phyloP scores from a whole-genome alignment of 2,888 invertebrate species.

The Elegia similella region DNA sequence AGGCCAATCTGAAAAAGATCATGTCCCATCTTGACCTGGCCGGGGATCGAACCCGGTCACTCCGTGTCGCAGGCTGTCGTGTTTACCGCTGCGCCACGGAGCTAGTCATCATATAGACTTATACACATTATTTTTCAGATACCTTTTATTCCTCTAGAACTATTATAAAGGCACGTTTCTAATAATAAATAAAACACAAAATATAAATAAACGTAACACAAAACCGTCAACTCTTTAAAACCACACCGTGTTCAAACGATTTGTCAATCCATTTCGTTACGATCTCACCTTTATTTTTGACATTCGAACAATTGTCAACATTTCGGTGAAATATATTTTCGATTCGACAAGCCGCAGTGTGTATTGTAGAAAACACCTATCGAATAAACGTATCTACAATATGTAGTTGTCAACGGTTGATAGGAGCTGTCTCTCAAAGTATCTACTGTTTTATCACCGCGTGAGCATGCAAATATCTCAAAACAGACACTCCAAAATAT shows the following conservation, averaged over 20 bases:
- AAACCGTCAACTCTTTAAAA: constrained; percentile 3
- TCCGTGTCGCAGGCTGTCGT: no score
- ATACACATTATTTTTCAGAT: no score
- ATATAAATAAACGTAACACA: neutral
- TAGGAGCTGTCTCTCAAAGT: constrained; percentile 79
- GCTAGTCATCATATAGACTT: no score
- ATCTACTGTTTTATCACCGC: constrained; percentile 43
- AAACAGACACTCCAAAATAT: neutral
- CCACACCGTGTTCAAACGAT: constrained; percentile 8
- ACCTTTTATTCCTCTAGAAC: no score
- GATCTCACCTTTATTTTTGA: constrained; percentile 22
- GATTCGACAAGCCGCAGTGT: constrained; percentile 58
- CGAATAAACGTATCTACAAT: constrained; percentile 72
- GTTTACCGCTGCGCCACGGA: no score
- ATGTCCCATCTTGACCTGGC: no score
- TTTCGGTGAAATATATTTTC: constrained; percentile 49
- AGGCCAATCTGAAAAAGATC: no score
- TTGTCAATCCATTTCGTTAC: constrained; percentile 8
- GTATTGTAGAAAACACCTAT: constrained; percentile 60
- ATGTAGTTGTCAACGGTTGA: constrained; percentile 78
- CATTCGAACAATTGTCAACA: constrained; percentile 32
- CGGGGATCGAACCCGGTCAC: no score
- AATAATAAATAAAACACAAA: neutral
- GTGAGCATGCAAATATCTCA: constrained; percentile 15
- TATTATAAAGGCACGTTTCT: neutral